Evolutionary conservation across 1,140 invertebrate species (phyloP), one percentile per base, ranked within the genome.

Genomic region (Coboldia fuscipes): DNA sequence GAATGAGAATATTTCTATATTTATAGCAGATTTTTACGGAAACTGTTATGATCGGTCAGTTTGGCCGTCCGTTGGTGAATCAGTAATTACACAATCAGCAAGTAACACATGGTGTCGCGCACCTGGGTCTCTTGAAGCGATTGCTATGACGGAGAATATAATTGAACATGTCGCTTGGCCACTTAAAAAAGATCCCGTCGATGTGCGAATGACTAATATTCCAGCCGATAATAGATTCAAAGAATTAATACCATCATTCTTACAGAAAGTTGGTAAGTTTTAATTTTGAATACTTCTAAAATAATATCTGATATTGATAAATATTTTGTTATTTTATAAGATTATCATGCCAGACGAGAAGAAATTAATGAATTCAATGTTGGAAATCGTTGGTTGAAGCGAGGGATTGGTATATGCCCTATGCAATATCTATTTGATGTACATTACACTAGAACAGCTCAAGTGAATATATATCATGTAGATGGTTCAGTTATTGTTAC

Each of bases 361-460:
- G 54, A 57, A 22, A 53, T 75, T 8, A 51, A 62, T 28, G 41
- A 56, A 33, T 78, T 72, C 42, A 79, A 79, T 47, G 47, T 51
- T 39, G 38, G 44, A n/a, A 80, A 80, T 56, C 59, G 72, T 21
- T 82, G 77, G 77, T 70, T 66, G 40, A 82, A 80, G 46, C 60
- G 65, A 32, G 72, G 72, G 8, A 60, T 80, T 4, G 58, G 66
- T 34, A n/a, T 78, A 2, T 48, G 69, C 13, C 62, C 68, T 0
- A 68, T 78, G 63, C 62, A 62, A 33, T 77, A 69, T 46, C 53
- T 60, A 3, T 60, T 51, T 34, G 47, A 51, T 1, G 42, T 72
- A 5, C 41, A 42, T 17, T 56, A 60, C 28, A 57, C 50, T 24
- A 63, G 63, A 12, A 60, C 63, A 9, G 63, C 63, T 0, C 46